Evolutionary conservation across 2,888 invertebrate species (phyloP).

Genomic region (Aproaerema taeniolella): DNA sequence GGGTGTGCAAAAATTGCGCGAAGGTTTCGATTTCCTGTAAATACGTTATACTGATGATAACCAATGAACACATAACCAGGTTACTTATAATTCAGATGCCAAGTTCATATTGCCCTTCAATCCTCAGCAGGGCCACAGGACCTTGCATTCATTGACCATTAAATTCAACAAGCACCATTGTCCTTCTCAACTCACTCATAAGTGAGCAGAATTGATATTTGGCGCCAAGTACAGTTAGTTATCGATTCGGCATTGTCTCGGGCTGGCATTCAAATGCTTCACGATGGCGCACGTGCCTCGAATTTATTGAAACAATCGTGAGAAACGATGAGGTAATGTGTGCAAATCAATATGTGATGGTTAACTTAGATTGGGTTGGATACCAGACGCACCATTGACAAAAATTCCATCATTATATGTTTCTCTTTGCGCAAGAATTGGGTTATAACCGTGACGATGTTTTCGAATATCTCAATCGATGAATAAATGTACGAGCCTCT

Average conservation of each 20-base stretch:
- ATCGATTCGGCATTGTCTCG: conserved; percentile 66
- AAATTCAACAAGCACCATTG: conserved; percentile 26
- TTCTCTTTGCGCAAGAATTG: too few species aligned
- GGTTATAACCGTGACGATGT: too few species aligned
- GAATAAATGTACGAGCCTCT: too few species aligned
- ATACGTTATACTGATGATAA: too few species aligned
- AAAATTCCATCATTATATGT: conserved; percentile 6
- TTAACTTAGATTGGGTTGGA: conserved; percentile 10
- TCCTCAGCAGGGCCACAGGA: conserved; percentile 1
- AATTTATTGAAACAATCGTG: conserved; percentile 55
- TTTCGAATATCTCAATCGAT: too few species aligned
- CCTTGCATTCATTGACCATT: conserved; percentile 17
- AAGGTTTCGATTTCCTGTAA: too few species aligned
- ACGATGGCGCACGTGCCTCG: conserved; percentile 45
- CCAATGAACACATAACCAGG: too few species aligned
- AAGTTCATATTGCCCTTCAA: too few species aligned
- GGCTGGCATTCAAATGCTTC: conserved; percentile 52
- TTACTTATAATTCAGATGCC: too few species aligned
- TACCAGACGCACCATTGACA: not conserved
- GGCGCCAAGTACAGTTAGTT: conserved; percentile 66
- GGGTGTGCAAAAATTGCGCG: too few species aligned
- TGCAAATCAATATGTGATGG: conserved; percentile 17
- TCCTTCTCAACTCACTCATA: conserved; percentile 36
- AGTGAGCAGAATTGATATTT: conserved; percentile 48
- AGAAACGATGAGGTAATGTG: conserved; percentile 55